Percentiles rank a stretch among this genome's conserved stretches.
phyloP scores from a whole-genome alignment of 2,888 invertebrate species.

The Microchrysa polita region DNA sequence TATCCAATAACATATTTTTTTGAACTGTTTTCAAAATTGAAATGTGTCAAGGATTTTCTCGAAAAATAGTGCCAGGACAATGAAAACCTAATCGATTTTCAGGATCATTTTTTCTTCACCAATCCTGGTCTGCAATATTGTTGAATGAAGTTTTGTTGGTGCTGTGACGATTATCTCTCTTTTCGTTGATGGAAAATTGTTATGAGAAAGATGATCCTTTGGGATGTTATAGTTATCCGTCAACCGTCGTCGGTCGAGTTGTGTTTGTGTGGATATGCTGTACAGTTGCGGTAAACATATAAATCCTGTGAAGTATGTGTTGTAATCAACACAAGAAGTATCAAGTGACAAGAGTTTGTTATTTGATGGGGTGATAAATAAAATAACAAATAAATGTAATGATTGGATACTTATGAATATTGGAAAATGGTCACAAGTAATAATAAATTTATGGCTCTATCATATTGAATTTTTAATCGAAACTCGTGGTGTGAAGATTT shows the following conservation, averaged over 20 bases:
- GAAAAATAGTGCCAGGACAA: slow-evolving; percentile 36
- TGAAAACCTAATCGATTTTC: slow-evolving; percentile 36
- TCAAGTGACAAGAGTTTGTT: slow-evolving; percentile 8
- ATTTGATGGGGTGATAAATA: no score
- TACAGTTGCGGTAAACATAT: slow-evolving; percentile 27
- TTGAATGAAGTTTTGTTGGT: slow-evolving; percentile 18
- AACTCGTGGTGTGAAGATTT: no score
- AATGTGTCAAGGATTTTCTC: slow-evolving; percentile 41
- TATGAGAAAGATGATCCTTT: slow-evolving; percentile 2
- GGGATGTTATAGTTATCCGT: slow-evolving; percentile 1
- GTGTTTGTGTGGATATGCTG: background rate
- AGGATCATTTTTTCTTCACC: slow-evolving; percentile 36
- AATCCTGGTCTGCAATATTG: no score
- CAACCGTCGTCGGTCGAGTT: no score
- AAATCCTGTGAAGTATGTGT: slow-evolving; percentile 21
- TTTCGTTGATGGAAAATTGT: slow-evolving; percentile 12
- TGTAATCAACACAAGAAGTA: slow-evolving; percentile 33
- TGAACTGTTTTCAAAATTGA: background rate
- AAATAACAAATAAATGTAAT: no score
- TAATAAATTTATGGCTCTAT: no score
- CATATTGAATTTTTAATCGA: no score
- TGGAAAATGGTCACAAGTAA: no score
- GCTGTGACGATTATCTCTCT: slow-evolving; percentile 8
- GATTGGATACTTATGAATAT: no score
- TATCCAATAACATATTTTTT: background rate